These are phyloP conservation scores for Rotaria sp. DNA, from an alignment of 2,888 invertebrate species.

Conservation along the genomic window DNA sequence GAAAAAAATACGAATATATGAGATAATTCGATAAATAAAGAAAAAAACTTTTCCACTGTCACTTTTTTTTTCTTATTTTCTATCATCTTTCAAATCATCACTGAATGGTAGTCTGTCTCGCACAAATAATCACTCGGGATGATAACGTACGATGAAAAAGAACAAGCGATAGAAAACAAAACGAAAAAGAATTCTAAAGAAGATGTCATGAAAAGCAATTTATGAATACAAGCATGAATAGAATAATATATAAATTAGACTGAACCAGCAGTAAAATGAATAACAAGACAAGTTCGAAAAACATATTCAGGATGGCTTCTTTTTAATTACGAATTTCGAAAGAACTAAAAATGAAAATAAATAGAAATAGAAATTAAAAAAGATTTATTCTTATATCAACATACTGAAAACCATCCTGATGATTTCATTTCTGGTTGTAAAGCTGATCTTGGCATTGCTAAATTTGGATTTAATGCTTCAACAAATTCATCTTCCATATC, in stretches of 20 bases:
- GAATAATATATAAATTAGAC: not conserved
- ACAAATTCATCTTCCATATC: constrained; percentile 29
- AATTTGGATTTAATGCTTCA: constrained; percentile 21
- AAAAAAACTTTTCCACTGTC: not conserved
- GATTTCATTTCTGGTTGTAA: not conserved
- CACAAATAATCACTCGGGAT: not conserved
- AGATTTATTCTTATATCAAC: not conserved
- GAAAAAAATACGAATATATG: not conserved
- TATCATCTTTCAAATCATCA: not conserved
- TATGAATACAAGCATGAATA: not conserved
- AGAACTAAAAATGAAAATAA: not conserved
- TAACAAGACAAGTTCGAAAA: not conserved
- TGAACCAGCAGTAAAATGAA: not conserved
- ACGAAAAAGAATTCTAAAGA: not conserved
- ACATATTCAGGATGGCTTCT: not conserved
- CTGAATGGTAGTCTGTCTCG: not conserved
- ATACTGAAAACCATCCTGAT: not conserved
- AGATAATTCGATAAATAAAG: not conserved
- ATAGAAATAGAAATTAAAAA: not conserved
- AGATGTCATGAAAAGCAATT: not conserved
- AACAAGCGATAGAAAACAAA: not conserved
- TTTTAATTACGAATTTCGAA: not conserved
- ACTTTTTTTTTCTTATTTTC: not conserved
- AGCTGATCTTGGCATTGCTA: not conserved
- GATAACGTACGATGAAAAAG: not conserved